Evolutionary conservation across 2,113 vertebrate genomes (phyloP), one percentile per base, ranked within the genome.

Genomic region (Promerops cafer): DNA sequence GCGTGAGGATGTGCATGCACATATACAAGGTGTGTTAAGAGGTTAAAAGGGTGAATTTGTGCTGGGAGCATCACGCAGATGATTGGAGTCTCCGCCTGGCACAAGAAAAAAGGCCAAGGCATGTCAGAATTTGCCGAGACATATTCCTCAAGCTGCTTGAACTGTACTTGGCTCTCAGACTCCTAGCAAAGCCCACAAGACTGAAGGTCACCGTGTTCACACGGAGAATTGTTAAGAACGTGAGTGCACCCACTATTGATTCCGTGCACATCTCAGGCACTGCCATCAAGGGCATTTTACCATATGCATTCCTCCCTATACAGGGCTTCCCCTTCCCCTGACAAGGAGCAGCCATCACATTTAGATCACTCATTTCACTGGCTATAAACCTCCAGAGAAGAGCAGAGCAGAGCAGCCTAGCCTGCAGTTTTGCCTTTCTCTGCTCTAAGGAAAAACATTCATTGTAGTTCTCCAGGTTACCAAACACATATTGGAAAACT

Each of bases 81-180:
- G 77, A 94, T 23, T 95, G 75, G 88, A 96, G 83, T 83, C 85
- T 95, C 87, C 81, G 59, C 79, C 93, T 97, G 96, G 93, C 96
- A 96, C 42, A 78, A 92, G 96, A 96, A 95, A 78, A 97, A 96
- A 97, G 94, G 54, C 88, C 44, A 60, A 93, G 85, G 28, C 95
- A 90, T 93, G 95, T 76, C 76, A 81, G 94, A 94, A 92, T 96
- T 78, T 95, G 96, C 92, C 94, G 83, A 94, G 72, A 81, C 83
- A 53, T 92, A 96, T 92, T 93, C 76, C 56, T 92, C 52, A 90
- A 61, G 72, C 49, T 93, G 52, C 74, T 90, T 83, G 80, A 96
- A 78, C 83, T 52, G 28, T 70, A 13, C 40, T 89, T 92, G 72
- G 64, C 86, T 66, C 53, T 92, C 76, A 90, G 56, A 45, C 45